phyloP scores from a whole-genome alignment of 2,797 vertebrate species.

The Hydrocynus forskahlii region DNA sequence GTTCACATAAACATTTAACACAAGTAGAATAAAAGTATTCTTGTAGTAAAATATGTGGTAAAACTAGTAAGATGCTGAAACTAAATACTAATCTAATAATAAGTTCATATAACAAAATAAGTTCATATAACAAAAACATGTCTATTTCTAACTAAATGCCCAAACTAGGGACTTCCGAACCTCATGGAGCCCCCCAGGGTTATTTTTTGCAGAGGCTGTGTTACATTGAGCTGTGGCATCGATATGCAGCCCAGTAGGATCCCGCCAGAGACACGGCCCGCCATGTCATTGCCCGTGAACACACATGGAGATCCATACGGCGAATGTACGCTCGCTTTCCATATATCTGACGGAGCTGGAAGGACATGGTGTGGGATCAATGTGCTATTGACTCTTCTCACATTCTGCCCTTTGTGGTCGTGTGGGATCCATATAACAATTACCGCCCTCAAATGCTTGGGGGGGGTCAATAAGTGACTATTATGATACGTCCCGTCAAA shows the following conservation, averaged over 20 bases:
- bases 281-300: neutral
- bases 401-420: slow-evolving; percentile 86
- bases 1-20: too few relatives aligned
- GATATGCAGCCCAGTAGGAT: neutral
- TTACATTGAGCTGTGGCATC: neutral
- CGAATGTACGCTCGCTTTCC: slow-evolving; percentile 73
- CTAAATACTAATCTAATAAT: too few relatives aligned
- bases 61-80: too few relatives aligned
- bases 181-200: neutral
- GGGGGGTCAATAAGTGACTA: slow-evolving; percentile 81
- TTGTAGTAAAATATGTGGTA: too few relatives aligned
- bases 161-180: neutral
- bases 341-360: slow-evolving; percentile 80
- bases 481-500: slow-evolving; percentile 72
- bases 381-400: slow-evolving; percentile 78
- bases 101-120: too few relatives aligned
- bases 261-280: neutral
- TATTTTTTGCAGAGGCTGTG: neutral
- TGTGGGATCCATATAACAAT: slow-evolving; percentile 53
- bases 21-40: too few relatives aligned
- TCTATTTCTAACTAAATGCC: too few relatives aligned
- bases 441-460: slow-evolving; percentile 80
- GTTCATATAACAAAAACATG: too few relatives aligned
- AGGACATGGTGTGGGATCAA: slow-evolving; percentile 78
- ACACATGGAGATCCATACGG: neutral